A percentile compares a stretch with the other conserved stretches of the same genome.
Evolutionary conservation across 2,797 vertebrate genomes (phyloP).

Genomic region (Sebastes steindachneri): DNA sequence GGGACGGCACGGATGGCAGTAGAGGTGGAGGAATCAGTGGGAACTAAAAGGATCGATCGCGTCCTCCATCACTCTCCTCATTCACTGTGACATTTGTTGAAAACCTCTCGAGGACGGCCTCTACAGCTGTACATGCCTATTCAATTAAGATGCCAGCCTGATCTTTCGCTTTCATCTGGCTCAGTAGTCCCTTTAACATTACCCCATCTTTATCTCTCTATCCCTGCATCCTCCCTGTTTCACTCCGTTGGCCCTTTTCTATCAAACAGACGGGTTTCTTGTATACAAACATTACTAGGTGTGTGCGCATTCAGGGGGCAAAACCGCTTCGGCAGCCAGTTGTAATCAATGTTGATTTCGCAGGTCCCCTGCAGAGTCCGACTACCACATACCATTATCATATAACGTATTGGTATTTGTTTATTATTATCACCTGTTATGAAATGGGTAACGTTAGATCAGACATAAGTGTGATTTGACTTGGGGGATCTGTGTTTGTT

Average conservation of each 20-base stretch:
- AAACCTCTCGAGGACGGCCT: conserved; percentile 56
- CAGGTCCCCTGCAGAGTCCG: too few species aligned
- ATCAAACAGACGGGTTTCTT: neutral
- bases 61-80: conserved; percentile 55
- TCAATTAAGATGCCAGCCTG: conserved; percentile 56
- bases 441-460: too few species aligned
- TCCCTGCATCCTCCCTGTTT: neutral
- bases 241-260: neutral
- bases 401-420: too few species aligned
- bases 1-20: neutral
- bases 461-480: too few species aligned
- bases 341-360: too few species aligned
- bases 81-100: conserved; percentile 63
- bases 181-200: neutral
- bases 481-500: too few species aligned
- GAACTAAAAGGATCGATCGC: conserved; percentile 53
- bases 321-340: too few species aligned
- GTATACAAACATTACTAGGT: too few species aligned
- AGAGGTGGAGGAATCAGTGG: conserved; percentile 6
- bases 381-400: too few species aligned
- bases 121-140: conserved; percentile 52
- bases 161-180: conserved; percentile 7
- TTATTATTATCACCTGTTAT: too few species aligned
- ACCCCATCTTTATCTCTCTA: neutral
- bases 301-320: too few species aligned